Conservation (phyloP, 2,797 vertebrate genomes). For the Hydrophis major region DNA sequence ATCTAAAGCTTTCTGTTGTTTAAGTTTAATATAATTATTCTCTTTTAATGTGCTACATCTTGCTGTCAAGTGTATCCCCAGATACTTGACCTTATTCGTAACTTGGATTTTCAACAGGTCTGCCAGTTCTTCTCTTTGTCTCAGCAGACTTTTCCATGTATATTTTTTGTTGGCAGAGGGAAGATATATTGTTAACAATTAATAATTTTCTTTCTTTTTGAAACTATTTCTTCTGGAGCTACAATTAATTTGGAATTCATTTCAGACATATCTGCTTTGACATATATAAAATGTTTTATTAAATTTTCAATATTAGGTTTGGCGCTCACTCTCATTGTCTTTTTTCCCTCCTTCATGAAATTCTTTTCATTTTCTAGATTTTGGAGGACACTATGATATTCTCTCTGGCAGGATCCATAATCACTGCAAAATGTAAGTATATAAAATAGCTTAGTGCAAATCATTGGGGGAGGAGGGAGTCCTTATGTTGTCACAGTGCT, state of each 20-base stretch:
- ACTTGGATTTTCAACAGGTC: too few species aligned
- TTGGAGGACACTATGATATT: conserved; percentile 98
- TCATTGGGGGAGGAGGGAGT: neutral
- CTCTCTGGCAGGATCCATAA: conserved; percentile 87
- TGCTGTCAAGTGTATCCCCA: too few species aligned
- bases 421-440: conserved; percentile 92
- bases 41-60: too few species aligned
- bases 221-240: neutral
- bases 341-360: neutral
- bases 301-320: neutral
- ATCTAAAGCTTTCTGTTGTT: too few species aligned
- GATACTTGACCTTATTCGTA: too few species aligned
- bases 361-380: conserved; percentile 77
- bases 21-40: too few species aligned
- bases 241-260: neutral
- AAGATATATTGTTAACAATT: neutral
- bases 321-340: neutral
- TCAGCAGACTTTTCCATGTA: neutral
- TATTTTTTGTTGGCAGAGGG: neutral
- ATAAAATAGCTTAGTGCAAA: neutral
- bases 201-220: neutral
- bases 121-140: too few species aligned
- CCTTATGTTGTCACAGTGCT: neutral
- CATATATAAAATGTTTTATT: neutral
- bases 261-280: neutral